phyloP scores from a whole-genome alignment of 2,888 invertebrate genomes.

The Piscicola geometra region DNA sequence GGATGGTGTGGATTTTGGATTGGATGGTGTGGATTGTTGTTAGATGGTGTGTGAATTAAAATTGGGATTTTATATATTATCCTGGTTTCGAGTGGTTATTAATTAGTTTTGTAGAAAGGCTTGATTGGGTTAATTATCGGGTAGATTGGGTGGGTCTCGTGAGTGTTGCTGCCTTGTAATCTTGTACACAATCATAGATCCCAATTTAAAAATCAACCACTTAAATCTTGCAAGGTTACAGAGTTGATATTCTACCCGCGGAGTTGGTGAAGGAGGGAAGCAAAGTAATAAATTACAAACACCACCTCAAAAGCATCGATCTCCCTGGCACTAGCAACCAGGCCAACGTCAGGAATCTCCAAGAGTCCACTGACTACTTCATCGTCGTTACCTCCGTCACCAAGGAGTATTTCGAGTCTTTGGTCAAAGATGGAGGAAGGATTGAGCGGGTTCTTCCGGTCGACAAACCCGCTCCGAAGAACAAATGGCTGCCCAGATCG shows the following conservation, averaged over 20 bases:
- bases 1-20: too few species aligned
- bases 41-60: too few species aligned
- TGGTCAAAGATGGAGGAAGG: conserved; percentile 38
- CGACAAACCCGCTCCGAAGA: conserved; percentile 49
- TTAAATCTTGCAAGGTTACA: conserved; percentile 46
- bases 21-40: too few species aligned
- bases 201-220: background rate
- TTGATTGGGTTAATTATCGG: too few species aligned
- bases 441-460: conserved; percentile 48
- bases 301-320: conserved; percentile 44
- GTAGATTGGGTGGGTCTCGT: too few species aligned
- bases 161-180: too few species aligned
- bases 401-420: conserved; percentile 54
- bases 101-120: too few species aligned
- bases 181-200: too few species aligned
- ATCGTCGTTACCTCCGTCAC: conserved; percentile 54
- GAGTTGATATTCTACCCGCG: conserved; percentile 53
- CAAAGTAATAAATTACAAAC: background rate
- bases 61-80: too few species aligned
- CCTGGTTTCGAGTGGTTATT: too few species aligned
- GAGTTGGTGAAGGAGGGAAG: conserved; percentile 35
- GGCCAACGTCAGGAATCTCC: conserved; percentile 49
- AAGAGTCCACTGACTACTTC: conserved; percentile 54
- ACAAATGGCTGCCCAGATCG: conserved; percentile 53
- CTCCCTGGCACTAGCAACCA: conserved; percentile 50